These are phyloP conservation scores for Pelagia noctiluca DNA, from an alignment of 30 jellyfish, hydroid and myxozoan species.

Conservation along the genomic window DNA sequence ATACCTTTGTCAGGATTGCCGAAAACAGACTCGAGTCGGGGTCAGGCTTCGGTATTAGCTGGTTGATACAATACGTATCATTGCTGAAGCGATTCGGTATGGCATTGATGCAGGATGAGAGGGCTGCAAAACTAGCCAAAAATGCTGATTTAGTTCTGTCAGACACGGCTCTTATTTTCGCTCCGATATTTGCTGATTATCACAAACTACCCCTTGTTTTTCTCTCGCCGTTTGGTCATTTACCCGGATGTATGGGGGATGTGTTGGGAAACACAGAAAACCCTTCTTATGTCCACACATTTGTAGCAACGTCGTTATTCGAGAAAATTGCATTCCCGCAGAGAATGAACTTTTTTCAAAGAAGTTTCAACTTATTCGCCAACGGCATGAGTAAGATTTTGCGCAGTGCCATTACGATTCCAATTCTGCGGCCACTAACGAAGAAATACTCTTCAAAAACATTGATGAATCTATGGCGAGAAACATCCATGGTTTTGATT, in stretches of 20 bases:
- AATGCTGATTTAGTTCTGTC: conserved; percentile 37
- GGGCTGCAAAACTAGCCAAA: neutral
- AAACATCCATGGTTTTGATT: conserved; percentile 18
- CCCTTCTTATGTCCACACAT: conserved; percentile 41
- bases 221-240: conserved; percentile 42
- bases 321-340: conserved; percentile 17
- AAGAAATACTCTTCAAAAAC: conserved; percentile 3
- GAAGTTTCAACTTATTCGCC: conserved; percentile 33
- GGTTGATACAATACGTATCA: neutral
- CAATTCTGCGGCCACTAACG: neutral
- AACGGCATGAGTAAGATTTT: neutral
- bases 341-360: conserved; percentile 38
- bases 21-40: conserved; percentile 7
- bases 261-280: conserved; percentile 10
- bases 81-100: neutral
- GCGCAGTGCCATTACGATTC: neutral
- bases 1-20: conserved; percentile 37
- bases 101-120: conserved; percentile 1
- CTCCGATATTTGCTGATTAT: conserved; percentile 14
- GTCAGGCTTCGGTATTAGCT: conserved; percentile 24
- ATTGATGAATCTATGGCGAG: neutral
- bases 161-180: conserved; percentile 36
- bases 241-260: conserved; percentile 26
- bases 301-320: neutral
- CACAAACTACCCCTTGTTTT: conserved; percentile 16